Conservation (phyloP, 1,140 invertebrate species). For the Drosophila repletoides region DNA sequence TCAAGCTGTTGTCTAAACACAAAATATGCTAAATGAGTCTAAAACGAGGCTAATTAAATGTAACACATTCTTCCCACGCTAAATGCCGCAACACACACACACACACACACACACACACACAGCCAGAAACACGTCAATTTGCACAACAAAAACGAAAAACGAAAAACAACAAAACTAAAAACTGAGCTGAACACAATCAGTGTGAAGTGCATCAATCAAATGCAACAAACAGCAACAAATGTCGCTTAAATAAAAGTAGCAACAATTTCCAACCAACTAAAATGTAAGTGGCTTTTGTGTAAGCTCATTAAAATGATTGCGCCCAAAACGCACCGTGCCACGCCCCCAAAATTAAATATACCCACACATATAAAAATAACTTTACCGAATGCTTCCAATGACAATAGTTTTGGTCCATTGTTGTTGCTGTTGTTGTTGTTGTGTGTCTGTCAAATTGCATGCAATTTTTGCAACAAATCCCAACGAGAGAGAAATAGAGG, state of each 20-base stretch:
- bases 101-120: background rate
- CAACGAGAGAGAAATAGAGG: slow-evolving; percentile 1
- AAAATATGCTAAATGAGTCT: slow-evolving; percentile 23
- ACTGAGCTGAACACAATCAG: slow-evolving; percentile 22
- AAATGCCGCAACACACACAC: background rate
- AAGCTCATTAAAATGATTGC: slow-evolving; percentile 66
- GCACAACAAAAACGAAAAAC: too few relatives aligned
- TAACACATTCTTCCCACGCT: slow-evolving; percentile 15
- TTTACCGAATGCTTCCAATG: slow-evolving; percentile 50
- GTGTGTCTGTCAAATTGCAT: slow-evolving; percentile 56
- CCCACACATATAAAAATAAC: slow-evolving; percentile 17
- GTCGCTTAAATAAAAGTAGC: slow-evolving; percentile 30
- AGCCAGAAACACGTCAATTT: too few relatives aligned
- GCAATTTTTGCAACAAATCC: slow-evolving; percentile 60
- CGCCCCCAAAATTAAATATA: slow-evolving; percentile 13
- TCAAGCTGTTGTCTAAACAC: slow-evolving; percentile 37
- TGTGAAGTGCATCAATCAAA: slow-evolving; percentile 51
- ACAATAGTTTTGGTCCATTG: slow-evolving; percentile 51
- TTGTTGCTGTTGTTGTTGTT: slow-evolving; percentile 8
- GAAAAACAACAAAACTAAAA: slow-evolving; percentile 20
- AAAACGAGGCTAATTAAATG: slow-evolving; percentile 52
- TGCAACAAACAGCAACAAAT: slow-evolving; percentile 31
- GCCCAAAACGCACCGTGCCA: slow-evolving; percentile 25
- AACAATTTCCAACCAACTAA: slow-evolving; percentile 21
- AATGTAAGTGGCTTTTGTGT: slow-evolving; percentile 56